These are phyloP conservation scores for Propsilocerus akamusi DNA, from an alignment of 1,140 invertebrate species.

Conservation along the genomic window DNA sequence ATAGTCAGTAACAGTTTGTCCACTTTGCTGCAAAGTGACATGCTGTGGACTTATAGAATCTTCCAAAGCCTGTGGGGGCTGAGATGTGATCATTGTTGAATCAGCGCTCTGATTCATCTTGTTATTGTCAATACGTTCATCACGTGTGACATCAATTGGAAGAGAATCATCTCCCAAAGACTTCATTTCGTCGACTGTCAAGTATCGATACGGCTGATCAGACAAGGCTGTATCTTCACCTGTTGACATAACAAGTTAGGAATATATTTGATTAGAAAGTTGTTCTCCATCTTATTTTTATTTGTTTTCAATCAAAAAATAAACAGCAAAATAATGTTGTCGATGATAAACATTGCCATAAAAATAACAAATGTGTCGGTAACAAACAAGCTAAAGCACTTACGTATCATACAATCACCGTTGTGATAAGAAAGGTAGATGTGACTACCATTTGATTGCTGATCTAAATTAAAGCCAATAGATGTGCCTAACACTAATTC, in stretches of 20 bases:
- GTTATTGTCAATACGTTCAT: conserved; percentile 55
- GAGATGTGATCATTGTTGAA: conserved; percentile 13
- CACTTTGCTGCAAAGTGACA: conserved; percentile 16
- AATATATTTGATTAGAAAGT: too few species aligned
- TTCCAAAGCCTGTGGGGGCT: conserved; percentile 29
- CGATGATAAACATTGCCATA: conserved; percentile 8
- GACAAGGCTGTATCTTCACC: conserved; percentile 75
- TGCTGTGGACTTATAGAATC: conserved; percentile 43
- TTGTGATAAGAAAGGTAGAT: conserved; percentile 44
- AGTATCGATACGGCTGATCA: conserved; percentile 80
- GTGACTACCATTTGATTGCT: conserved; percentile 31
- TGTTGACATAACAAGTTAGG: conserved; percentile 24
- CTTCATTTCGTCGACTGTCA: conserved; percentile 89
- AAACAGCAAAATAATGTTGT: conserved; percentile 13
- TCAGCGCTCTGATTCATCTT: conserved; percentile 27
- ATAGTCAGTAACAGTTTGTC: neutral
- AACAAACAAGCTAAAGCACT: conserved; percentile 21
- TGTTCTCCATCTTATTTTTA: too few species aligned
- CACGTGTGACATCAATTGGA: conserved; percentile 78
- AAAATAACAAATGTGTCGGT: conserved; percentile 17
- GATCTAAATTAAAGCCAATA: conserved; percentile 19
- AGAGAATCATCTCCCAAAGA: conserved; percentile 81
- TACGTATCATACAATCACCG: conserved; percentile 27
- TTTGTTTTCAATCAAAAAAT: conserved; percentile 15
- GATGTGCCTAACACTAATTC: conserved; percentile 18